Evolutionary conservation across 2,113 vertebrate genomes (phyloP).

Genomic region (Oreocharis arfaki): DNA sequence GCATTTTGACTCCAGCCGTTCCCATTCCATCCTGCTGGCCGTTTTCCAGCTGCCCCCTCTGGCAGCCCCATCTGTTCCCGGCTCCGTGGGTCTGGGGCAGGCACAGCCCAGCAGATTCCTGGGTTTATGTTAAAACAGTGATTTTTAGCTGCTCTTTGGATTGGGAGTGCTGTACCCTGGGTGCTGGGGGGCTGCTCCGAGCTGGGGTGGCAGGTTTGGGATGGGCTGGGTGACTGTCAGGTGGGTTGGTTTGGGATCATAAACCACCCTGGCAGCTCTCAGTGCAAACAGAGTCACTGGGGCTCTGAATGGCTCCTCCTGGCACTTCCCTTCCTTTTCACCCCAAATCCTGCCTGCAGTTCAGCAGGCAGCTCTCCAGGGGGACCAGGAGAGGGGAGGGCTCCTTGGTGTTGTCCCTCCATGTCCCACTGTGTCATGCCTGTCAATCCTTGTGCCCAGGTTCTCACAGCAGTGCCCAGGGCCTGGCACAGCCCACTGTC

Average conservation of each 20-base stretch:
- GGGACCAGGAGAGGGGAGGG: neutral
- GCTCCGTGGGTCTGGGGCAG: neutral
- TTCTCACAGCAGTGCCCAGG: neutral
- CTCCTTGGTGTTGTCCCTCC: neutral
- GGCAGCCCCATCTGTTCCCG: neutral
- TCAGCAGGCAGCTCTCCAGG: neutral
- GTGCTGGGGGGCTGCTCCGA: accelerated
- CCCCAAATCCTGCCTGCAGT: neutral
- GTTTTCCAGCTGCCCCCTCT: accelerated
- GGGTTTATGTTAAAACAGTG: neutral
- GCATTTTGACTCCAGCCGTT: neutral
- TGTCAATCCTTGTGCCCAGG: neutral
- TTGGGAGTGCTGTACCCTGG: neutral
- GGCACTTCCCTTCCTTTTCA: neutral
- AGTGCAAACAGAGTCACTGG: neutral
- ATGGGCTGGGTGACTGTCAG: neutral
- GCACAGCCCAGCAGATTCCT: accelerated
- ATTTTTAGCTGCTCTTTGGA: neutral
- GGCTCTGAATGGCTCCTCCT: neutral
- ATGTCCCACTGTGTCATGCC: neutral
- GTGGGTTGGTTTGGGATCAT: neutral
- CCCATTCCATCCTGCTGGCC: neutral
- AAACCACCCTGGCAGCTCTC: neutral
- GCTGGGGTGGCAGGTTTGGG: neutral
- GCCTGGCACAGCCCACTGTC: neutral